Percentiles rank a stretch among this genome's conserved stretches.
phyloP scores from a whole-genome alignment of 1,140 invertebrate genomes.

The Drosophila punjabiensis region DNA sequence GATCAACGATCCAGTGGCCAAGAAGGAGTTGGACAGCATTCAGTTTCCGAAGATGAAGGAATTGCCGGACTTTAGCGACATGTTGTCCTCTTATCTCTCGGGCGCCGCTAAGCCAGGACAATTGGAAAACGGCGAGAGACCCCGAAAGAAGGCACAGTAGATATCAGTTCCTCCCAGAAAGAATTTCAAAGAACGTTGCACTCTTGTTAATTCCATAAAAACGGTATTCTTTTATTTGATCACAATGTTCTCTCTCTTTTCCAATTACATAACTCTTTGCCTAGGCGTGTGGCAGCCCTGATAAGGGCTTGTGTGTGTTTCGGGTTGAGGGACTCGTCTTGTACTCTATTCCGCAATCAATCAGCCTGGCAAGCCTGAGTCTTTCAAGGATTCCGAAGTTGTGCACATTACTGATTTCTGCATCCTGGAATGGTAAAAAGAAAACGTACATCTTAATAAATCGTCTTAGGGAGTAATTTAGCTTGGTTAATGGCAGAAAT shows the following conservation, averaged over 20 bases:
- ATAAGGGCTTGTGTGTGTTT: slow-evolving; percentile 62
- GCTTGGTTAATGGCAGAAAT: background rate
- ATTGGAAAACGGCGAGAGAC: slow-evolving; percentile 15
- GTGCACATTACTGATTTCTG: slow-evolving; percentile 1
- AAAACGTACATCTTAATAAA: background rate
- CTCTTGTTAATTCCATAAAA: slow-evolving; percentile 71
- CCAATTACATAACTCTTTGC: slow-evolving; percentile 73
- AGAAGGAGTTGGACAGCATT: slow-evolving; percentile 96
- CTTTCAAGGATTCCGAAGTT: slow-evolving; percentile 58
- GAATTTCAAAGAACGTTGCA: background rate
- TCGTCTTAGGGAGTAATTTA: background rate
- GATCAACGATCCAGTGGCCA: slow-evolving; percentile 97
- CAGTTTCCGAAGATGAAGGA: slow-evolving; percentile 80
- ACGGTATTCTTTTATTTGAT: slow-evolving; percentile 77
- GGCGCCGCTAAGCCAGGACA: slow-evolving; percentile 72
- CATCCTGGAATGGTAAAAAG: slow-evolving; percentile 27
- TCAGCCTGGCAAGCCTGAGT: slow-evolving; percentile 52
- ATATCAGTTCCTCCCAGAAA: background rate
- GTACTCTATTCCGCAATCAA: slow-evolving; percentile 23
- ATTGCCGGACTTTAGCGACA: slow-evolving; percentile 95
- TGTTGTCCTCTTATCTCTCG: slow-evolving; percentile 93
- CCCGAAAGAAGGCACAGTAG: slow-evolving; percentile 11
- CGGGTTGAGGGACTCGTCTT: slow-evolving; percentile 26
- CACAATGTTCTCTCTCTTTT: slow-evolving; percentile 77
- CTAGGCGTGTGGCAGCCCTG: slow-evolving; percentile 74